These are phyloP conservation scores for Anhinga anhinga DNA, from an alignment of 2,113 vertebrate genomes.

Conservation along the genomic window DNA sequence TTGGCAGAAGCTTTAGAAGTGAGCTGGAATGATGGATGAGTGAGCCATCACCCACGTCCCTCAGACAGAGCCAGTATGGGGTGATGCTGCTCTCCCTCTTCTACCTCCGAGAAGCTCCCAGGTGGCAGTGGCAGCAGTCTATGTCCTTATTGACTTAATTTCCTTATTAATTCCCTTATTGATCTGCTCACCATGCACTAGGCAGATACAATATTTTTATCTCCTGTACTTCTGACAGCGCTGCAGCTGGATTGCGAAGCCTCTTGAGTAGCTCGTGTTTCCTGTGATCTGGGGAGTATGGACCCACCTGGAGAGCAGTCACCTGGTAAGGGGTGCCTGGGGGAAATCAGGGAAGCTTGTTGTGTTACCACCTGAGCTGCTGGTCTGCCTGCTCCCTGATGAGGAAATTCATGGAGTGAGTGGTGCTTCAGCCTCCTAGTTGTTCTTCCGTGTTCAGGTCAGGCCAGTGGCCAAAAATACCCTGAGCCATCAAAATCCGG, in stretches of 20 bases:
- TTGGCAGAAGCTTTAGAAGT: background rate
- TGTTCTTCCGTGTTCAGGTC: background rate
- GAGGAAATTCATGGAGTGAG: background rate
- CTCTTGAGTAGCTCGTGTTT: background rate
- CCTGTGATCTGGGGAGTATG: background rate
- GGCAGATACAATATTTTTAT: background rate
- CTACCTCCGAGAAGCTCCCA: background rate
- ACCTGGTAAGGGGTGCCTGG: background rate
- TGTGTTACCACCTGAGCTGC: background rate
- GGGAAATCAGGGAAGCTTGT: background rate
- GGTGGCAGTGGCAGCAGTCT: background rate
- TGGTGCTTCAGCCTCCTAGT: background rate
- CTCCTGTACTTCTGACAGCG: background rate
- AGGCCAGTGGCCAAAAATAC: background rate
- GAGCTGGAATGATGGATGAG: background rate
- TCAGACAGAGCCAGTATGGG: background rate
- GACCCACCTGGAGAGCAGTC: background rate
- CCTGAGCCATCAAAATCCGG: background rate
- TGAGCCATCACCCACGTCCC: background rate
- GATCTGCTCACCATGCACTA: background rate
- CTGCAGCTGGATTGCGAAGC: background rate
- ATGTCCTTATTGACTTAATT: background rate
- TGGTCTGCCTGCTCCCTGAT: background rate
- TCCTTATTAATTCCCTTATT: conserved; percentile 13
- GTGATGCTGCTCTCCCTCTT: background rate